Base-by-base conservation (phyloP, 2,888 invertebrate genomes). In the Agelastica alni region DNA sequence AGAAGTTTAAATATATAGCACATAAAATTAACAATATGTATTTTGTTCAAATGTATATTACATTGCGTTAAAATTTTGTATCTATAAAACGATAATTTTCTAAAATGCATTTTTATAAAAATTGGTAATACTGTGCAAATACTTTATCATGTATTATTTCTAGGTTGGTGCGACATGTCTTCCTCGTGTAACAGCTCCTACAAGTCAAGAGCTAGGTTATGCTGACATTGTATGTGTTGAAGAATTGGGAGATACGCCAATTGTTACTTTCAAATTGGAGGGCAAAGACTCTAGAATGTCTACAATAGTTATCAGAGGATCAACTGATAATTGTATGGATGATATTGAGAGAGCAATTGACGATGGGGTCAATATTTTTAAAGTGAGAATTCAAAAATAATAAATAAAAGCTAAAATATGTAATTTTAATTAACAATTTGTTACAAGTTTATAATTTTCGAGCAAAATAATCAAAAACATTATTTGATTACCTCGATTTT, bases 321-420 rank as follows among this genome's bases (percentile, higher is more conserved):
- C 99, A 1, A 97, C 98, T 3, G 96, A 97, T 64, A 97, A 97
- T 76, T 93, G 92, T 70, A 94, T 99, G 93, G 99, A 99, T 76
- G 99, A 99, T 70, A 90, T 99, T 69, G 99, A 99, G 78, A 84
- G 99, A 57, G 95, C 98, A 17, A 87, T 99, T 68, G 96, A 99
- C 78, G 99, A 99, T 80, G 99, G 96, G 57, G 95, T 99, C 13
- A 99, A 99, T 75, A 97, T 96, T 22, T 99, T 94, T 79, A 99
- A 99, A 77, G 90, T 91, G 46, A 54, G 42, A 22, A 4, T 18
- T 34, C 10, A n/a, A n/a, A n/a, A n/a, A n/a, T n/a, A n/a, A n/a
- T n/a, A n/a, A n/a, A n/a, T n/a, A n/a, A n/a, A n/a, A n/a, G n/a
- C n/a, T n/a, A n/a, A n/a, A n/a, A n/a, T n/a, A n/a, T 49, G 20